A percentile compares a stretch with the other conserved stretches of the same genome.
Evolutionary conservation across 1,140 invertebrate species (phyloP).

Genomic region (Bombyx mori): DNA sequence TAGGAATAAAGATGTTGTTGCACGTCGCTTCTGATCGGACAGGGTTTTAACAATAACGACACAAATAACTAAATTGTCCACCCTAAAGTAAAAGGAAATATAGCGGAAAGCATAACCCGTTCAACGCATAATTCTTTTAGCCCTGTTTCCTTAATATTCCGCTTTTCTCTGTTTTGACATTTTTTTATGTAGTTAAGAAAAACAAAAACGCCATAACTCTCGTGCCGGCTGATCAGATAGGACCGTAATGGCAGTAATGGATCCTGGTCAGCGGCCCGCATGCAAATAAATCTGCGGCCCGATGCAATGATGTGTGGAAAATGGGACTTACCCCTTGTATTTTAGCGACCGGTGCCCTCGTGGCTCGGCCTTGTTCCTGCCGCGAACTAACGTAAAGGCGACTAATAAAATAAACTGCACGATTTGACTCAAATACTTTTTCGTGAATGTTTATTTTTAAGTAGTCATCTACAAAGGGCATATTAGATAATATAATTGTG

Average conservation of each 20-base stretch:
- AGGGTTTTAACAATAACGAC: too few species aligned
- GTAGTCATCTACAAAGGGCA: neutral
- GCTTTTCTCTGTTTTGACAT: constrained; percentile 41
- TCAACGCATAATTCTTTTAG: constrained; percentile 28
- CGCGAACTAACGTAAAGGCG: constrained; percentile 1
- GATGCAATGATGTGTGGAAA: constrained; percentile 70
- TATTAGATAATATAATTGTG: too few species aligned
- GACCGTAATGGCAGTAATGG: constrained; percentile 66
- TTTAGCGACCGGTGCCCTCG: constrained; percentile 16
- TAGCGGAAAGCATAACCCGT: constrained; percentile 61
- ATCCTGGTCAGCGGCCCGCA: constrained; percentile 70
- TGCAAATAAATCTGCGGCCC: constrained; percentile 70
- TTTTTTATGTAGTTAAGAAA: constrained; percentile 59
- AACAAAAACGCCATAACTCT: constrained; percentile 66
- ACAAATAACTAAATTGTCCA: too few species aligned
- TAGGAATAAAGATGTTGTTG: too few species aligned
- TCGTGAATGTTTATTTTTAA: neutral
- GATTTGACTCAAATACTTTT: constrained; percentile 3
- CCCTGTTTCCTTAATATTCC: constrained; percentile 35
- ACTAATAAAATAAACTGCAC: constrained; percentile 26
- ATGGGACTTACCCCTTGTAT: constrained; percentile 52
- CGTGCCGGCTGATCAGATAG: constrained; percentile 64
- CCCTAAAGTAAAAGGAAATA: constrained; percentile 38
- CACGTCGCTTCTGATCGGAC: too few species aligned
- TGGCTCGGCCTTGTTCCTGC: constrained; percentile 10